phyloP scores from a whole-genome alignment of 1,140 invertebrate species.

The Brachionus rotundiformis region DNA sequence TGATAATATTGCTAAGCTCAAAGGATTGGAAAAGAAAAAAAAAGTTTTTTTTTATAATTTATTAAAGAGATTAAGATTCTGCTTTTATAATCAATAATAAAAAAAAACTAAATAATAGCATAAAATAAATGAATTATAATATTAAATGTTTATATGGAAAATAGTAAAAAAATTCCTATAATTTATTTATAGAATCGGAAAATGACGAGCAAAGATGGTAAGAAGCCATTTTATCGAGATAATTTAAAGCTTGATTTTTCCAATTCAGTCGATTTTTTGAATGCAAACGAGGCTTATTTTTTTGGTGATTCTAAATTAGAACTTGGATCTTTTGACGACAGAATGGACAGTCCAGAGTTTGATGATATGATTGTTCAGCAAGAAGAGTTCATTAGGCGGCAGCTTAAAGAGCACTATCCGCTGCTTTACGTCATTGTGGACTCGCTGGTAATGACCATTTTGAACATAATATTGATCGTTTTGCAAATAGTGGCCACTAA shows the following conservation, averaged over 20 bases:
- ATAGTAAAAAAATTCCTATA: not conserved
- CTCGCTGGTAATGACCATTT: not conserved
- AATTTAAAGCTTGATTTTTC: constrained; percentile 26
- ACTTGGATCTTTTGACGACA: not conserved
- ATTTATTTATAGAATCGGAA: not conserved
- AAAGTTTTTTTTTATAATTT: not conserved
- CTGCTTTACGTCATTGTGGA: constrained; percentile 30
- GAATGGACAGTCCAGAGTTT: not conserved
- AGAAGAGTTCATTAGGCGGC: not conserved
- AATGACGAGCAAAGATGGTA: not conserved
- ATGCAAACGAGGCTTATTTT: not conserved
- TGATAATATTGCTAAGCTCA: too few relatives aligned
- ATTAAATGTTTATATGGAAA: not conserved
- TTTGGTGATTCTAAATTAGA: constrained; percentile 4
- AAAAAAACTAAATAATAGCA: not conserved
- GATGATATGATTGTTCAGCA: not conserved
- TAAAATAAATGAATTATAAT: constrained; percentile 7
- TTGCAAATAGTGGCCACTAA: constrained; percentile 26
- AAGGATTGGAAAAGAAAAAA: not conserved
- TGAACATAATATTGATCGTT: constrained; percentile 23
- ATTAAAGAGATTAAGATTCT: constrained; percentile 1
- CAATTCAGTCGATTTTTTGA: constrained; percentile 41
- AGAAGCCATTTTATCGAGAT: not conserved
- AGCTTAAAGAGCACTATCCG: constrained; percentile 25
- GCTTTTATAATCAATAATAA: not conserved